Evolutionary conservation across 1,140 invertebrate genomes (phyloP).

Genomic region (Nephotettix cincticeps): DNA sequence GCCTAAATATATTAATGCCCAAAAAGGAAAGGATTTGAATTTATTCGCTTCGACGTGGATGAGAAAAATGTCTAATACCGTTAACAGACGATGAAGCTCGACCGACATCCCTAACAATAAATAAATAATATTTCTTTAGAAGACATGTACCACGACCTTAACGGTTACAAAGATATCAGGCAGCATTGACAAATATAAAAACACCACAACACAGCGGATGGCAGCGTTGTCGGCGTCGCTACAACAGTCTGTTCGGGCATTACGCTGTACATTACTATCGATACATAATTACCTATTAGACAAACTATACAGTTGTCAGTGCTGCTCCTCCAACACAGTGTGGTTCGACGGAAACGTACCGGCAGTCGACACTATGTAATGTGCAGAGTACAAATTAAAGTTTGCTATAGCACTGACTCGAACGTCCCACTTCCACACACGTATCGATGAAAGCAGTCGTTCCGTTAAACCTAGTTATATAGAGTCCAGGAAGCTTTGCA

Average conservation of each 20-base stretch:
- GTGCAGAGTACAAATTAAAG: slow-evolving; percentile 13
- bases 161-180: slow-evolving; percentile 16
- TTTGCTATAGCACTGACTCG: slow-evolving; percentile 14
- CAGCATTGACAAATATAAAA: slow-evolving; percentile 28
- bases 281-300: slow-evolving; percentile 25
- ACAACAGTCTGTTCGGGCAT: slow-evolving; percentile 16
- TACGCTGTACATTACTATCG: slow-evolving; percentile 25
- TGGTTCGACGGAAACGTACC: neutral
- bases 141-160: slow-evolving; percentile 28
- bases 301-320: slow-evolving; percentile 12
- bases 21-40: slow-evolving; percentile 33
- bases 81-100: neutral
- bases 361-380: neutral
- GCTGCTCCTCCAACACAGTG: neutral
- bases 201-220: neutral
- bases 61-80: slow-evolving; percentile 11
- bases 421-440: neutral
- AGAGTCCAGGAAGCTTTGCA: slow-evolving; percentile 30
- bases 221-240: neutral
- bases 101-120: slow-evolving; percentile 18
- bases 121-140: slow-evolving; percentile 24
- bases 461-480: slow-evolving; percentile 22
- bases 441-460: neutral
- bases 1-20: slow-evolving; percentile 33
- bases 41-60: slow-evolving; percentile 26